Percentiles rank a stretch among this genome's conserved stretches.
These are phyloP conservation scores for Dendroctonus ponderosae DNA, from an alignment of 1,140 invertebrate species.

Conservation along the genomic window DNA sequence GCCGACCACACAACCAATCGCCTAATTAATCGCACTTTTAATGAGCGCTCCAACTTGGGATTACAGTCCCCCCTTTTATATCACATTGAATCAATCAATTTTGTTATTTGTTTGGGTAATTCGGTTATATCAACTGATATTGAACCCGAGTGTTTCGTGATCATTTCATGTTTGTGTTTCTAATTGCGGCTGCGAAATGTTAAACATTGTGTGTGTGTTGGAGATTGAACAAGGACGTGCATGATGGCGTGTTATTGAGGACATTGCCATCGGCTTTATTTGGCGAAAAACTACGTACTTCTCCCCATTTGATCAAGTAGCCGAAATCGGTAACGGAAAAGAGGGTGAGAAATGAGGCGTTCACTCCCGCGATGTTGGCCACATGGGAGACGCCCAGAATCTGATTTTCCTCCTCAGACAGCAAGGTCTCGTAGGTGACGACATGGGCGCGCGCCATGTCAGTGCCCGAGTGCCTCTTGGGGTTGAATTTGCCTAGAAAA, in stretches of 20 bases:
- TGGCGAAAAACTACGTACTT: slow-evolving; percentile 51
- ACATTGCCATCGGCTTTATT: too few species aligned
- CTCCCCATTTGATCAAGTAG: slow-evolving; percentile 66
- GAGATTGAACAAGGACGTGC: too few species aligned
- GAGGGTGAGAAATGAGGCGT: slow-evolving; percentile 60
- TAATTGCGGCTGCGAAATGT: too few species aligned
- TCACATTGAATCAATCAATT: neutral
- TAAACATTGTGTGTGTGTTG: too few species aligned
- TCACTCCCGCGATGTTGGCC: slow-evolving; percentile 60
- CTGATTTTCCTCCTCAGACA: slow-evolving; percentile 72
- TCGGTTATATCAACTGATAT: slow-evolving; percentile 3
- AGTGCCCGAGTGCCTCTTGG: slow-evolving; percentile 60
- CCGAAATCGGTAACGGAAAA: slow-evolving; percentile 69
- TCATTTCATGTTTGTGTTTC: too few species aligned
- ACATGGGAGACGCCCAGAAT: slow-evolving; percentile 68
- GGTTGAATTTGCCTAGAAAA: slow-evolving; percentile 60
- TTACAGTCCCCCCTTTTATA: too few species aligned
- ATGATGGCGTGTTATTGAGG: too few species aligned
- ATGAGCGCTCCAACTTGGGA: too few species aligned
- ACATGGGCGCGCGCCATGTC: slow-evolving; percentile 68
- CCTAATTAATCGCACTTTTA: too few species aligned
- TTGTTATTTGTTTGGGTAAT: neutral
- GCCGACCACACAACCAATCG: too few species aligned
- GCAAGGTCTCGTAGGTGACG: slow-evolving; percentile 69
- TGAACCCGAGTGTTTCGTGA: neutral